A percentile compares a stretch with the other conserved stretches of the same genome.
These are phyloP conservation scores for Machimus atricapillus DNA, from an alignment of 2,888 invertebrate genomes.

Conservation along the genomic window DNA sequence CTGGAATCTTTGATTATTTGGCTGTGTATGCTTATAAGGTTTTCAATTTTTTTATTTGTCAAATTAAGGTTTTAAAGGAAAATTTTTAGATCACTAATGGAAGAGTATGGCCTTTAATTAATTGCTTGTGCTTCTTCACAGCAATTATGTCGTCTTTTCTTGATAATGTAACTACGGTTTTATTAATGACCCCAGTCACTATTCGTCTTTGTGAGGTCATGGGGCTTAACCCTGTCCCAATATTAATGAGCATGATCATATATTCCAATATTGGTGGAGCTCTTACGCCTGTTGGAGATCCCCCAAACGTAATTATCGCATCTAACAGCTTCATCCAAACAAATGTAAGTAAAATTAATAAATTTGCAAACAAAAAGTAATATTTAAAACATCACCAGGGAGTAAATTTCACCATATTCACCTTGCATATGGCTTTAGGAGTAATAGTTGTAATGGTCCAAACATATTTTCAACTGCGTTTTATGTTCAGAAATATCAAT, in stretches of 20 bases:
- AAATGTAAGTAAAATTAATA: constrained; percentile 54
- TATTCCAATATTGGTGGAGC: constrained; percentile 93
- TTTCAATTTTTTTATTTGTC: constrained; percentile 43
- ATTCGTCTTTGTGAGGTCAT: constrained; percentile 88
- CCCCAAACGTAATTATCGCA: constrained; percentile 69
- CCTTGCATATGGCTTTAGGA: constrained; percentile 82
- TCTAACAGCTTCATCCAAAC: constrained; percentile 61
- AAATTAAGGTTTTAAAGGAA: not conserved
- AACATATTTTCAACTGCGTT: constrained; percentile 76
- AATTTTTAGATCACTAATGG: constrained; percentile 70
- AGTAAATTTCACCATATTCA: constrained; percentile 81
- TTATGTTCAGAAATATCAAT: constrained; percentile 75
- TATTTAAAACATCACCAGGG: constrained; percentile 65
- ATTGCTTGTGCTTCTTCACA: constrained; percentile 74
- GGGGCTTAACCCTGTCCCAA: constrained; percentile 85
- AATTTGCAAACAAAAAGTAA: not conserved
- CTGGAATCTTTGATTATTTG: constrained; percentile 79
- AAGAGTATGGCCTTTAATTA: constrained; percentile 76
- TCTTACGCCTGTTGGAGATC: constrained; percentile 90
- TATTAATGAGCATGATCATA: constrained; percentile 86
- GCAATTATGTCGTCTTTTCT: constrained; percentile 75
- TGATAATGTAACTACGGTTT: constrained; percentile 80
- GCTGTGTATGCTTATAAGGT: constrained; percentile 76
- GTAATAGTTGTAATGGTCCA: constrained; percentile 73
- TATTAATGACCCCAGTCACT: constrained; percentile 79